Base-by-base conservation (phyloP, 1,140 invertebrate genomes). In the Temnothorax nylanderi region DNA sequence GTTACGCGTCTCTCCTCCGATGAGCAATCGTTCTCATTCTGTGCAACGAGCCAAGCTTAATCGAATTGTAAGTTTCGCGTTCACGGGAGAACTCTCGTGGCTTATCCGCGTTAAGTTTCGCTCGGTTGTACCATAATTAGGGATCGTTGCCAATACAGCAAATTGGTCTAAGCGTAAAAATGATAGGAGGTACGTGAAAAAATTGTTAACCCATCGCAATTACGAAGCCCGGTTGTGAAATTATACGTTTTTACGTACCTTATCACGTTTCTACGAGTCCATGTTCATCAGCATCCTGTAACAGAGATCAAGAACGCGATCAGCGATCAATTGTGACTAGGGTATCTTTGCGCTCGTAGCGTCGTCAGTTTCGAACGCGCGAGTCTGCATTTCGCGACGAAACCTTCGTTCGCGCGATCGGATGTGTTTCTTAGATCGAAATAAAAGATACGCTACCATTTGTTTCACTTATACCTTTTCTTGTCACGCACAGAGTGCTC, bases 101-200 rank as follows among this genome's bases (percentile, higher is more conserved):
- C 26, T 26, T 26, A 26, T 26, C 26, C 26, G 26, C 26, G 26
- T 26, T 26, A 60, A 44, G 16, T 77, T 75, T 47, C 56, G 75
- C 58, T 77, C 37, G 41, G 56, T 77, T 60, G 74, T 77, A 37
- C 41, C 75, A 41, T 62, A 77, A 77, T 47, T 56, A 77, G 5
- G n/a, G 16, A 58, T 32, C 26, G 37, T 47, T 75, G 54, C 37
- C 34, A 5, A 41, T 41, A 26, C 21, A 41, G 47, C 47, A 37
- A 80, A 54, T 56, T 54, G 71, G 3, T 81, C 13, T 51, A 69
- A 56, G n/a, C 13, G 5, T 69, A 71, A 47, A 54, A 18, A 13
- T 41, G 21, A 54, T 44, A 81, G n/a, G 7, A 32, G 10, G 4
- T 26, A 71, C 64, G 21, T 16, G 47, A 41, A 26, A 54, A 69